phyloP scores from a whole-genome alignment of 2,888 invertebrate genomes.

The Ectobius pallidus region DNA sequence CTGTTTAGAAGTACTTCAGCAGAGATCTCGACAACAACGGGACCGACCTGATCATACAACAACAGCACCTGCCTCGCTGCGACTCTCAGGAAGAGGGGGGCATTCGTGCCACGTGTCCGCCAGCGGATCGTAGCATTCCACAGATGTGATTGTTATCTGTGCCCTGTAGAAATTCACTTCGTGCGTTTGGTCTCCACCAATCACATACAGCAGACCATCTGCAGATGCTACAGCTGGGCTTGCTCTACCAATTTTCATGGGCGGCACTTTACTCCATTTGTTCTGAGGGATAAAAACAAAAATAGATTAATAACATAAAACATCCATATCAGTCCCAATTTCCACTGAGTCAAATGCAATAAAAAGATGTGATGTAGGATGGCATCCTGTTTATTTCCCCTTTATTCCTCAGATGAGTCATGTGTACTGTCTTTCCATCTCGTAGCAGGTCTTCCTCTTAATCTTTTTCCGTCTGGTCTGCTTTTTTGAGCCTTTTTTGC shows the following conservation, averaged over 20 bases:
- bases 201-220: conserved; percentile 80
- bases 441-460: too few species aligned
- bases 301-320: too few species aligned
- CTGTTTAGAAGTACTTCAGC: not conserved
- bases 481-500: too few species aligned
- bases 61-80: conserved; percentile 87
- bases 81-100: conserved; percentile 79
- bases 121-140: conserved; percentile 84
- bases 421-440: too few species aligned
- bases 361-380: too few species aligned
- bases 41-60: conserved; percentile 61
- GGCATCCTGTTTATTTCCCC: too few species aligned
- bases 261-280: conserved; percentile 78
- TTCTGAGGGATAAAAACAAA: conserved; percentile 58
- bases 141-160: conserved; percentile 80
- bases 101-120: conserved; percentile 79
- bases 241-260: conserved; percentile 76
- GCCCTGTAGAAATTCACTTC: conserved; percentile 84
- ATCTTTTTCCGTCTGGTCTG: too few species aligned
- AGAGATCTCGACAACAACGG: not conserved
- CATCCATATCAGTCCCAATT: too few species aligned
- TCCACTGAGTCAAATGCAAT: too few species aligned
- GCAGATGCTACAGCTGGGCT: conserved; percentile 86
- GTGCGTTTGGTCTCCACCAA: conserved; percentile 84
- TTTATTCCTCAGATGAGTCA: too few species aligned